These are phyloP conservation scores for Fabriciana adippe DNA, from an alignment of 2,888 invertebrate species.

Conservation along the genomic window DNA sequence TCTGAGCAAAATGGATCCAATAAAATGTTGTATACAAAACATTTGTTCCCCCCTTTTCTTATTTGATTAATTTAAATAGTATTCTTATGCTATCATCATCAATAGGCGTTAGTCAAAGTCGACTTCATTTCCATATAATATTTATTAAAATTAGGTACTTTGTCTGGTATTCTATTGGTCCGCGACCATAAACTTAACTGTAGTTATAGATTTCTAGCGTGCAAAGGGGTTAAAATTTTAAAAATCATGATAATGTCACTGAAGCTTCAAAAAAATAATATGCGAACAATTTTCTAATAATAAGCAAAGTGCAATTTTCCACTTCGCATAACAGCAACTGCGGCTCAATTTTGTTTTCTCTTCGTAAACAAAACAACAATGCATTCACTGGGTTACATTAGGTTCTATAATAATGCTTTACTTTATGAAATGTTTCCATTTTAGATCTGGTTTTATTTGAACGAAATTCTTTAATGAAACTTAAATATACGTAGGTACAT, in stretches of 20 bases:
- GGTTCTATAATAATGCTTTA: not conserved
- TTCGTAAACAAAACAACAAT: conserved; percentile 18
- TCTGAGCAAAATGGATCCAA: no score
- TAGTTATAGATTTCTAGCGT: not conserved
- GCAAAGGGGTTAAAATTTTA: not conserved
- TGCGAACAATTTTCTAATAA: conserved; percentile 22
- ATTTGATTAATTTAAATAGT: no score
- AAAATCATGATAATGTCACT: not conserved
- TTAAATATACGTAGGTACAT: not conserved
- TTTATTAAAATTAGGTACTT: no score
- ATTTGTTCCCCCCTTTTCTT: no score
- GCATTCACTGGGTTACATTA: not conserved
- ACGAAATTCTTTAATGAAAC: not conserved
- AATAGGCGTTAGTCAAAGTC: no score
- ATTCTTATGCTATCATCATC: no score
- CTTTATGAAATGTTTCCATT: not conserved
- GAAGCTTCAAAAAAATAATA: conserved; percentile 3
- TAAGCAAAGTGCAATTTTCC: conserved; percentile 22
- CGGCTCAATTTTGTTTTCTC: conserved; percentile 12
- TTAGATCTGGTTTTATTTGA: not conserved
- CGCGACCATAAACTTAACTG: no score
- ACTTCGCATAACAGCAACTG: conserved; percentile 10
- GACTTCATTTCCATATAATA: no score
- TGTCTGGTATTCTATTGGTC: no score
- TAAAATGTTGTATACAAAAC: no score